Evolutionary conservation across 2,888 invertebrate species (phyloP).

Genomic region (Esperia sulphurella): DNA sequence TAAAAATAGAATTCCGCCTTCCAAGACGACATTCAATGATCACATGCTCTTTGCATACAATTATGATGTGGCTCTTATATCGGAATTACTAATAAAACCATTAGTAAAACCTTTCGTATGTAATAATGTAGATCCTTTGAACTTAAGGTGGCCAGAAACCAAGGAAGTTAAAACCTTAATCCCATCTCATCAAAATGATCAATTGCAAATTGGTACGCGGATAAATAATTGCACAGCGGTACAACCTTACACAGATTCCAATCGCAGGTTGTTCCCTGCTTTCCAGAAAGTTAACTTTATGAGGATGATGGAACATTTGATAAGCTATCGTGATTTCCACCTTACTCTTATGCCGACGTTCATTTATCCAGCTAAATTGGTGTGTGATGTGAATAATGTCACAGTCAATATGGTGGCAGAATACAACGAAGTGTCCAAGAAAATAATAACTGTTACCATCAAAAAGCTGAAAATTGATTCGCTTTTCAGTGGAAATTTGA

Average conservation of each 20-base stretch:
- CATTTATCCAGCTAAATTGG: not conserved
- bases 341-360: not conserved
- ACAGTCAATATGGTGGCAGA: slow-evolving; percentile 8
- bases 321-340: slow-evolving; percentile 2
- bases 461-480: slow-evolving; percentile 8
- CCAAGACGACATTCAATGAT: not conserved
- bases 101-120: slow-evolving; percentile 10
- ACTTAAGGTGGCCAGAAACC: not conserved
- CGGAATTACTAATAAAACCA: slow-evolving; percentile 16
- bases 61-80: not conserved
- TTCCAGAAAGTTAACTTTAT: not conserved
- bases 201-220: not conserved
- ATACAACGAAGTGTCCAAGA: not conserved
- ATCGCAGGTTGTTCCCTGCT: not conserved
- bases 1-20: slow-evolving; percentile 3
- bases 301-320: slow-evolving; percentile 1
- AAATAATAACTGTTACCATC: slow-evolving; percentile 1
- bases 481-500: slow-evolving; percentile 6
- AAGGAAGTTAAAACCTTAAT: not conserved
- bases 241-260: slow-evolving; percentile 20
- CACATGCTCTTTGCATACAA: no score
- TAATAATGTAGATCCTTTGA: not conserved
- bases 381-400: slow-evolving; percentile 3
- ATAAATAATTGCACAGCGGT: slow-evolving; percentile 24
- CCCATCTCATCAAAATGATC: not conserved